Evolutionary conservation across 2,113 vertebrate species (phyloP).

Genomic region (Calidris pugnax): DNA sequence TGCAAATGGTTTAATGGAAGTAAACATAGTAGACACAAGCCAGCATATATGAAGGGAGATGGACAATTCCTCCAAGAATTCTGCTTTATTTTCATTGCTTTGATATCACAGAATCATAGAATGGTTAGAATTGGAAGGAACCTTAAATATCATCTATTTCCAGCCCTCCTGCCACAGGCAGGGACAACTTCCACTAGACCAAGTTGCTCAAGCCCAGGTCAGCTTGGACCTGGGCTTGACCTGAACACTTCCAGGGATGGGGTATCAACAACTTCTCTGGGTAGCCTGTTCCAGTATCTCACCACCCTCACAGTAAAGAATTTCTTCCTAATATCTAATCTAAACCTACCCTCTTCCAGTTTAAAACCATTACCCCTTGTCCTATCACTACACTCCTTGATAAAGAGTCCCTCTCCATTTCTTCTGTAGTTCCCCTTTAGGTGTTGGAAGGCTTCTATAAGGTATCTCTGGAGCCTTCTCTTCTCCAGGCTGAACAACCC

Average conservation of each 20-base stretch:
- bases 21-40: background rate
- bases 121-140: background rate
- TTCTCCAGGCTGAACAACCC: background rate
- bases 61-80: background rate
- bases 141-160: background rate
- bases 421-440: background rate
- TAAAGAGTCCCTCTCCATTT: background rate
- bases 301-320: background rate
- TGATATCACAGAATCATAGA: background rate
- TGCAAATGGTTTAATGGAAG: background rate
- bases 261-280: background rate
- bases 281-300: background rate
- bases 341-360: background rate
- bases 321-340: background rate
- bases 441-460: background rate
- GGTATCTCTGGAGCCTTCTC: background rate
- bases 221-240: no score
- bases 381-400: background rate
- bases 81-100: background rate
- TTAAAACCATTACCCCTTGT: background rate
- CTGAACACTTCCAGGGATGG: background rate
- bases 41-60: background rate
- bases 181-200: background rate
- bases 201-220: background rate
- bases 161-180: background rate